Conservation (phyloP, 2,888 invertebrate genomes). For the Kryphioiulus occultus region DNA sequence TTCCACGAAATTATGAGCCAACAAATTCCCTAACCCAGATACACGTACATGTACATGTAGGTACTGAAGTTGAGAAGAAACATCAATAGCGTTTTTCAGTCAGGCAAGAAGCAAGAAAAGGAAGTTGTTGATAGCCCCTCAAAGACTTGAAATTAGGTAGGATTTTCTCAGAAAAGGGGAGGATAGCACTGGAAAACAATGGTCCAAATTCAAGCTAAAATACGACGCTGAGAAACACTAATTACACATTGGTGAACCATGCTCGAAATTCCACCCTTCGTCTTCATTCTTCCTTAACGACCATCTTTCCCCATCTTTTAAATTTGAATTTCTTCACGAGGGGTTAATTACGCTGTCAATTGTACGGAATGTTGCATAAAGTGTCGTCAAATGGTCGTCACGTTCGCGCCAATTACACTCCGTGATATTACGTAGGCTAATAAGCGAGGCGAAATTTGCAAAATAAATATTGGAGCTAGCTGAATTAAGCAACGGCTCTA, state of each 20-base stretch:
- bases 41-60: no score
- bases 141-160: background rate
- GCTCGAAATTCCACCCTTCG: slow-evolving; percentile 7
- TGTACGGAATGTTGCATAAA: background rate
- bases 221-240: background rate
- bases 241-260: slow-evolving; percentile 31
- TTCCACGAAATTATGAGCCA: no score
- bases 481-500: background rate
- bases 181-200: background rate
- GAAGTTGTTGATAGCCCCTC: background rate
- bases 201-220: background rate
- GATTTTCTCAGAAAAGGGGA: background rate
- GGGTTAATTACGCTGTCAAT: slow-evolving; percentile 31
- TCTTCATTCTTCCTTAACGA: slow-evolving; percentile 21
- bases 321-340: slow-evolving; percentile 21
- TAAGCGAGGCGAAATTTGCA: background rate
- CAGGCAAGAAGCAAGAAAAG: no score
- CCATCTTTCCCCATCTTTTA: slow-evolving; percentile 11
- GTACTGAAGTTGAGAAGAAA: no score
- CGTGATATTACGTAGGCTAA: background rate
- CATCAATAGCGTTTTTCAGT: no score
- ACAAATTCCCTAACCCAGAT: no score
- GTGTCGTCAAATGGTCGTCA: slow-evolving; percentile 1
- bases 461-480: background rate
- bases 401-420: background rate